Percentiles rank a stretch among this genome's conserved stretches.
These are phyloP conservation scores for Didymodactylos carnosus DNA, from an alignment of 2,888 invertebrate genomes.

Conservation along the genomic window DNA sequence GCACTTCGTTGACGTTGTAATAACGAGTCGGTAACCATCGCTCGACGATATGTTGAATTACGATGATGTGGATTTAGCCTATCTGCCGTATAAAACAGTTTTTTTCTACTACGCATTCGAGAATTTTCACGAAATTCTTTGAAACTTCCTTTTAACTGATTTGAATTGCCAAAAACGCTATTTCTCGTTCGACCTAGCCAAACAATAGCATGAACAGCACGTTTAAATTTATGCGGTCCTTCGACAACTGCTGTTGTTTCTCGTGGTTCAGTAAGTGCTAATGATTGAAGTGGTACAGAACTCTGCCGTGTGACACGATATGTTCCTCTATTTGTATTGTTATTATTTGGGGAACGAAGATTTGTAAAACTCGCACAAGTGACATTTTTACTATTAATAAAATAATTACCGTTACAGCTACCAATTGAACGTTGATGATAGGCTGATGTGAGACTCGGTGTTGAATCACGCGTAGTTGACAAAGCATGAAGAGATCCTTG, in stretches of 20 bases:
- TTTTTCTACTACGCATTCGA: neutral
- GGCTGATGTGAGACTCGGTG: neutral
- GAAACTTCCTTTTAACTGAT: neutral
- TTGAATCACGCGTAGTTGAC: neutral
- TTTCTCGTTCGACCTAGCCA: neutral
- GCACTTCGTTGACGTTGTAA: conserved; percentile 4
- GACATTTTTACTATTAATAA: neutral
- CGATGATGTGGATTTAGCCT: neutral
- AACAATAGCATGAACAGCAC: neutral
- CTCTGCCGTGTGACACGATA: neutral
- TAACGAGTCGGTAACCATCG: neutral
- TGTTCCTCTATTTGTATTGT: neutral
- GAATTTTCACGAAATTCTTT: neutral
- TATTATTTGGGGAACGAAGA: neutral
- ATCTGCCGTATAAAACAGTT: neutral
- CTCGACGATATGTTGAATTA: neutral
- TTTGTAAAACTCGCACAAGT: neutral
- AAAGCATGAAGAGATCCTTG: neutral
- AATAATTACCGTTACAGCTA: neutral
- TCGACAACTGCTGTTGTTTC: neutral
- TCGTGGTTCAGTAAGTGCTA: neutral
- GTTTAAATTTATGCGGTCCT: neutral
- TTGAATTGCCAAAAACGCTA: neutral
- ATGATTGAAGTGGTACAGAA: neutral
- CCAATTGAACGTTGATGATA: neutral